Evolutionary conservation across 2,888 invertebrate species (phyloP), one percentile per base, ranked within the genome.

Genomic region (Melinaea menophilus): DNA sequence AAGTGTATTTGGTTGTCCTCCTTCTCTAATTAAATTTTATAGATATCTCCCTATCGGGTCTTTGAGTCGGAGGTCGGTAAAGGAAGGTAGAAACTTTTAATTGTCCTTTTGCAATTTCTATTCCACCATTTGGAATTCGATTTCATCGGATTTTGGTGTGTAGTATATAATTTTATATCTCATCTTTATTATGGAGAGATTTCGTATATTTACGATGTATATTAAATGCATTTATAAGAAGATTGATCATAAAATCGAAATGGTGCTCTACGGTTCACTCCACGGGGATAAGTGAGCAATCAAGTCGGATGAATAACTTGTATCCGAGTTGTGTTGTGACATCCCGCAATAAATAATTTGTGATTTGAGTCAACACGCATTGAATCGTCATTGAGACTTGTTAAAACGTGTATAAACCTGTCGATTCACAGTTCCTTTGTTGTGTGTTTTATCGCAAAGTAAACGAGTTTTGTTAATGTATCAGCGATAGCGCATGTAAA

Each of bases 381-480:
- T n/a, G n/a, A n/a, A n/a, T n/a, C n/a, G n/a, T n/a, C 66, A 54
- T 64, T 62, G 51, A 60, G 62, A 67, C 68, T 63, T 62, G 71
- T 71, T 70, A 55, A 61, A 68, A 86, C 87, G 77, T 82, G 88
- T 86, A 82, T 78, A 77, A 85, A 88, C 88, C 81, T 86, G 88
- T 87, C 86, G 82, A 83, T 84, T 78, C 82, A 80, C 79, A 77
- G 80, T 81, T 80, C 80, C 81, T 81, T 85, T 85, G 86, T 85
- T 79, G 78, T 74, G 78, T 73, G 78, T 78, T 80, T 82, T 85
- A 86, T 85, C 80, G 78, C 71, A 81, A 79, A 79, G 61, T 64
- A n/a, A n/a, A n/a, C 64, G 56, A 81, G 80, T 78, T 79, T 82
- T 80, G 81, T 80, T 59, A 74, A 72, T 66, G 72, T 84, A 81